Conservation (phyloP, 2,888 invertebrate species). For the Teleiodes luculella region DNA sequence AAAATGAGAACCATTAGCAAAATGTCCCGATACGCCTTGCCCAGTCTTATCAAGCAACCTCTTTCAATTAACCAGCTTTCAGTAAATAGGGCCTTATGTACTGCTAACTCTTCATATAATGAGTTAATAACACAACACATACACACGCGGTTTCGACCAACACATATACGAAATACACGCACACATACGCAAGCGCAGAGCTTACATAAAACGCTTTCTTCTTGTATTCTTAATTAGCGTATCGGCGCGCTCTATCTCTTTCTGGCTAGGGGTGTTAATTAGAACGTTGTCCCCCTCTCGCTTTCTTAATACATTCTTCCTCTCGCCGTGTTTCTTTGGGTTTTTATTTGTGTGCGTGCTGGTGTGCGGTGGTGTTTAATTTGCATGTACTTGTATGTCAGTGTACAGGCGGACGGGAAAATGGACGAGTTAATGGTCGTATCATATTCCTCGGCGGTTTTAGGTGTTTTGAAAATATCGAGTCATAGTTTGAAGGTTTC, state of each 20-base stretch:
- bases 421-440: constrained; percentile 3
- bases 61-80: constrained; percentile 64
- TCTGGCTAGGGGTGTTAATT: constrained; percentile 68
- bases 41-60: constrained; percentile 67
- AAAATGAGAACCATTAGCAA: constrained; percentile 43
- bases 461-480: constrained; percentile 5
- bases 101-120: constrained; percentile 75
- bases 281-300: constrained; percentile 72
- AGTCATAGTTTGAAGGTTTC: background rate
- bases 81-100: constrained; percentile 72
- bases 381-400: constrained; percentile 78
- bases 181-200: constrained; percentile 55
- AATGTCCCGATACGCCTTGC: constrained; percentile 50
- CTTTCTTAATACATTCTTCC: constrained; percentile 80
- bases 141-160: constrained; percentile 1
- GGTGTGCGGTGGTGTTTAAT: constrained; percentile 78
- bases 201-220: constrained; percentile 80
- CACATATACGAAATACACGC: constrained; percentile 33
- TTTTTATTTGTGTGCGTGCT: constrained; percentile 78
- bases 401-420: constrained; percentile 50
- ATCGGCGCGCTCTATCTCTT: constrained; percentile 61
- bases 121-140: constrained; percentile 68
- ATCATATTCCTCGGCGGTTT: constrained; percentile 6
- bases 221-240: constrained; percentile 85
- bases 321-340: constrained; percentile 77